phyloP scores from a whole-genome alignment of 2,888 invertebrate species.

The Drosophila sordidula region DNA sequence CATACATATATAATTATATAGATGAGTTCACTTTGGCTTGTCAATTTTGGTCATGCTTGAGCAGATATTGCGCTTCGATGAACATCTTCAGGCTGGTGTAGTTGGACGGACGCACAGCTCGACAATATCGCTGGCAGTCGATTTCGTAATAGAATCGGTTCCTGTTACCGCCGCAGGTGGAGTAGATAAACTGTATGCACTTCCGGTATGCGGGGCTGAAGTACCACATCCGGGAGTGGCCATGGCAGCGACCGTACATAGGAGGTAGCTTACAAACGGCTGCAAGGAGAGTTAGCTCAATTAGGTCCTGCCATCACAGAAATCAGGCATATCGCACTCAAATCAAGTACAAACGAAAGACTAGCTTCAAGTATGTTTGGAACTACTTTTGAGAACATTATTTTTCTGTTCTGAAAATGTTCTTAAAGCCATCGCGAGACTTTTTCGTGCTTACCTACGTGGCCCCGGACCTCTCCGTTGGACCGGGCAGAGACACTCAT shows the following conservation, averaged over 20 bases:
- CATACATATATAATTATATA: too few species aligned
- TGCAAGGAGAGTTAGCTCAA: background rate
- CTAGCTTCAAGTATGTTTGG: too few species aligned
- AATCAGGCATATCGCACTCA: too few species aligned
- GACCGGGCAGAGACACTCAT: constrained; percentile 11
- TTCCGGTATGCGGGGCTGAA: background rate
- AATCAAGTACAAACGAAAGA: too few species aligned
- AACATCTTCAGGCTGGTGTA: too few species aligned
- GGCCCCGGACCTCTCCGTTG: background rate
- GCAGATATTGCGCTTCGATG: too few species aligned
- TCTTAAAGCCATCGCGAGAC: too few species aligned
- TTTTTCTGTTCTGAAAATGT: too few species aligned
- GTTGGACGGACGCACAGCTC: background rate
- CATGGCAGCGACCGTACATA: constrained; percentile 11
- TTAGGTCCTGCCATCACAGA: too few species aligned
- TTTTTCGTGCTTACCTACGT: constrained; percentile 20
- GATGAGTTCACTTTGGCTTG: too few species aligned
- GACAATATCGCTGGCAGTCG: constrained; percentile 36
- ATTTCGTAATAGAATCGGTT: constrained; percentile 29
- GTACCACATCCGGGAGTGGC: constrained; percentile 20
- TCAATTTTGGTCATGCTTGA: too few species aligned
- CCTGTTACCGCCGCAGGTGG: constrained; percentile 41
- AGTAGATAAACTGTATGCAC: constrained; percentile 31
- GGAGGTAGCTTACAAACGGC: constrained; percentile 21
- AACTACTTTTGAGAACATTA: too few species aligned